Evolutionary conservation across 2,888 invertebrate genomes (phyloP), one percentile per base, ranked within the genome.

Genomic region (Xanthia togata): DNA sequence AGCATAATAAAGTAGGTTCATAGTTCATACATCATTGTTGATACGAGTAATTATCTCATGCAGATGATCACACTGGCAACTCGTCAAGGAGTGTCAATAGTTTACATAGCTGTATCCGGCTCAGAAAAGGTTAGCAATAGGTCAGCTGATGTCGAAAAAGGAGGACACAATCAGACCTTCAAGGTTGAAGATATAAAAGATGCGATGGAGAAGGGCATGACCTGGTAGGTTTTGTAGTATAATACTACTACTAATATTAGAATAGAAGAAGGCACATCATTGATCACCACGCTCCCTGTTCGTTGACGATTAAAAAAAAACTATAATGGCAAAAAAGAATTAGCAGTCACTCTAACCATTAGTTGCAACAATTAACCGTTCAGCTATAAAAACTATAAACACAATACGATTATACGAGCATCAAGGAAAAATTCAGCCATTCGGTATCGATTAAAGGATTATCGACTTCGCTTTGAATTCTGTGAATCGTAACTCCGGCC

Each of bases 41-140:
- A 41, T 70, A n/a, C n/a, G n/a, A n/a, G n/a, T n/a, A 68, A 71
- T 71, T 44, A 63, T 76, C 83, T 47, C 82, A 85, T 72, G 47
- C 11, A 62, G 73, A 79, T 79, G 80, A 82, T 68, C 44, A 41
- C 85, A 76, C 53, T 70, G 44, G 23, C 47, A 50, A 38, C 47
- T 23, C 20, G 55, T 71, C 55, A 70, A 72, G 69, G 81, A 71
- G 68, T 69, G 83, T 79, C 81, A 59, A 47, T 68, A 82, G 85
- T 85, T 83, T 85, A 83, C 44, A 82, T 70, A 70, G 67, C 14
- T 31, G 73, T 35, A 83, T 83, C 83, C 83, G 83, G 83, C n/a
- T 82, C 70, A 55, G 41, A 6, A 76, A 81, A 81, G 80, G 80
- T 79, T 79, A 79, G 72, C 80, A 23, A 78, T 83, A 80, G 79